phyloP scores from a whole-genome alignment of 2,888 invertebrate species.

The Capitulum mitella region DNA sequence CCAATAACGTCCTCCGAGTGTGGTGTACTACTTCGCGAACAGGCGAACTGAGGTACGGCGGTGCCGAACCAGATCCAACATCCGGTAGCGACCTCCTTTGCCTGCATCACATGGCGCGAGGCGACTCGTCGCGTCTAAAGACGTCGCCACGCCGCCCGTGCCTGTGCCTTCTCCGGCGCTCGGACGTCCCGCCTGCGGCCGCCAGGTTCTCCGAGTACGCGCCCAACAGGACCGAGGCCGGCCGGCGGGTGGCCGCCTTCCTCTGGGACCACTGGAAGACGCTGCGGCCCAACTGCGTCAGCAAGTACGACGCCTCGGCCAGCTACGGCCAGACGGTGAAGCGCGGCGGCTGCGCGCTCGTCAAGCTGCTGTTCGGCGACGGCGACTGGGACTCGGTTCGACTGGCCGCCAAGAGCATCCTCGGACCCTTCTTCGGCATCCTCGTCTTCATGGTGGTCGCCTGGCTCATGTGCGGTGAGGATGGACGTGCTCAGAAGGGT shows the following conservation, averaged over 20 bases:
- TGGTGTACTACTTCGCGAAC: too few species aligned
- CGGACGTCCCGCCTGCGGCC: background rate
- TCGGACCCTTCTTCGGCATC: background rate
- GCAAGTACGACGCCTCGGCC: too few species aligned
- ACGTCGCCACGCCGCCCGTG: too few species aligned
- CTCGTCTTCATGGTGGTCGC: background rate
- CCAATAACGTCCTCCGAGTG: too few species aligned
- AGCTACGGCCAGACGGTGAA: background rate
- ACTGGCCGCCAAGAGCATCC: background rate
- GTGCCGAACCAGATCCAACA: too few species aligned
- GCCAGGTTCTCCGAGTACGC: background rate
- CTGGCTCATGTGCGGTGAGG: slow-evolving; percentile 14
- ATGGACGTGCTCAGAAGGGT: too few species aligned
- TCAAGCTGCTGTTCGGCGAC: background rate
- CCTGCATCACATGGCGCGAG: too few species aligned
- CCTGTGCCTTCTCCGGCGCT: too few species aligned
- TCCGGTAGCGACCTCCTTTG: too few species aligned
- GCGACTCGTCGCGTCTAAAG: too few species aligned
- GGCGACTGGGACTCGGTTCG: background rate
- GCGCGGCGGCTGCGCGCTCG: background rate
- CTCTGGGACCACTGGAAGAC: background rate
- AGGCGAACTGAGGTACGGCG: too few species aligned
- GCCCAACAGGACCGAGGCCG: slow-evolving; percentile 20
- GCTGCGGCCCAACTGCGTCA: background rate
- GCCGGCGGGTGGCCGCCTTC: background rate